A percentile compares a stretch with the other conserved stretches of the same genome.
Conservation (phyloP, 2,888 invertebrate species). For the Nomada ruficornis region DNA sequence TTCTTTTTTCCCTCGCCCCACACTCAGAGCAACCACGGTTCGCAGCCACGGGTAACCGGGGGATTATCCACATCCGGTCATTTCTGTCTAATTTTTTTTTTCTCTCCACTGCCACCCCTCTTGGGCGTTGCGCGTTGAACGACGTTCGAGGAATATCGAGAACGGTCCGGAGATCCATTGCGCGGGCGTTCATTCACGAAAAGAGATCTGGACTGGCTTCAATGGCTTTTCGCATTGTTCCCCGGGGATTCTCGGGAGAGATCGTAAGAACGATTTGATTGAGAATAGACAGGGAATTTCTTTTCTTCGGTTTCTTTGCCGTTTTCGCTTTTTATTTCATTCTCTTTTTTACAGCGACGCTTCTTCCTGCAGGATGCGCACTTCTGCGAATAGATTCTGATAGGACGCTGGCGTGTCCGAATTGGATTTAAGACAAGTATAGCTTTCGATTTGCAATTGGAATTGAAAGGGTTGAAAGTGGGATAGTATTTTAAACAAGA, state of each 20-base stretch:
- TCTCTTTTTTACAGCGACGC: not conserved
- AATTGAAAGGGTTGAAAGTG: too few relatives aligned
- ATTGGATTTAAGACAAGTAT: not conserved
- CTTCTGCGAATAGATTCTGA: conserved; percentile 28
- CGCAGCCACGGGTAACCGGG: conserved; percentile 54
- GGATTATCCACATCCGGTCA: conserved; percentile 83
- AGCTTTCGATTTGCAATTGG: not conserved
- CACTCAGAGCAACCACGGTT: conserved; percentile 42
- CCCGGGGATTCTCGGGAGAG: conserved; percentile 38
- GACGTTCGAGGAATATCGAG: conserved; percentile 75
- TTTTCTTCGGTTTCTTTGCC: not conserved
- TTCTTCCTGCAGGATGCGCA: conserved; percentile 42
- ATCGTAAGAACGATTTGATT: conserved; percentile 68
- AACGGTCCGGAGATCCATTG: conserved; percentile 67
- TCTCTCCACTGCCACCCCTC: not conserved
- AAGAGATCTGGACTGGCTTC: conserved; percentile 53
- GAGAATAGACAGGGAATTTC: conserved; percentile 24
- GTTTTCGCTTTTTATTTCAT: conserved; percentile 18
- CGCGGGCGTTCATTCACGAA: conserved; percentile 54
- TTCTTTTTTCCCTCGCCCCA: conserved; percentile 28
- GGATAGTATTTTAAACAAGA: too few relatives aligned
- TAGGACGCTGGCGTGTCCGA: not conserved
- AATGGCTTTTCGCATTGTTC: conserved; percentile 73
- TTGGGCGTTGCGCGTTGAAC: conserved; percentile 9
- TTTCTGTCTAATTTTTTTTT: conserved; percentile 78